Conservation (phyloP, 2,797 vertebrate species). For the Cirrhinus molitorella region DNA sequence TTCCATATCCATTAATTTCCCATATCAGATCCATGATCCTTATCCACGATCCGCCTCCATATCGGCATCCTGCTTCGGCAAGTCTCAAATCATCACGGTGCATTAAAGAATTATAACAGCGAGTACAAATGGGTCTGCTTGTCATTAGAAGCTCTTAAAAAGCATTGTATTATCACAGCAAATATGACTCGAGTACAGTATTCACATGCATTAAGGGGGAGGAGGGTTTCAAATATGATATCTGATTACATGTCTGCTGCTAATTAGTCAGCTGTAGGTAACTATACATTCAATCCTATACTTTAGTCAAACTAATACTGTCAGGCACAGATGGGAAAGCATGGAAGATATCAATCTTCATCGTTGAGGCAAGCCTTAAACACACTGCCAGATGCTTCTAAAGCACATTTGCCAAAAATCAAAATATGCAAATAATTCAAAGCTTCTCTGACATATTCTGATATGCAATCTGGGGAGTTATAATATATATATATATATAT, state of each 20-base stretch:
- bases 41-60: not conserved
- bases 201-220: constrained; percentile 1
- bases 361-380: constrained; percentile 64
- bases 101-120: constrained; percentile 11
- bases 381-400: constrained; percentile 70
- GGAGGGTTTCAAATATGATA: not conserved
- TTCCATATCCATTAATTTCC: not conserved
- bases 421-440: constrained; percentile 65
- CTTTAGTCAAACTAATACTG: constrained; percentile 60
- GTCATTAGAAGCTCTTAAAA: not conserved
- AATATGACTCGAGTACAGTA: not conserved
- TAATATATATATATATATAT: not conserved
- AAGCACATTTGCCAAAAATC: constrained; percentile 55
- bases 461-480: not conserved
- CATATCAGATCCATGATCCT: constrained; percentile 10
- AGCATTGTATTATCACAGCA: not conserved
- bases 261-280: constrained; percentile 56
- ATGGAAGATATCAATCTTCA: constrained; percentile 69
- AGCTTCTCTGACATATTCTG: constrained; percentile 51
- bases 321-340: constrained; percentile 67
- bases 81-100: not conserved
- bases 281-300: constrained; percentile 61
- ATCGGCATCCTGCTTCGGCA: not conserved
- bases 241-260: not conserved
- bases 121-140: not conserved